A percentile compares a stretch with the other conserved stretches of the same genome.
Conservation (phyloP, 1,140 invertebrate genomes). For the Hydropsyche tenuis region DNA sequence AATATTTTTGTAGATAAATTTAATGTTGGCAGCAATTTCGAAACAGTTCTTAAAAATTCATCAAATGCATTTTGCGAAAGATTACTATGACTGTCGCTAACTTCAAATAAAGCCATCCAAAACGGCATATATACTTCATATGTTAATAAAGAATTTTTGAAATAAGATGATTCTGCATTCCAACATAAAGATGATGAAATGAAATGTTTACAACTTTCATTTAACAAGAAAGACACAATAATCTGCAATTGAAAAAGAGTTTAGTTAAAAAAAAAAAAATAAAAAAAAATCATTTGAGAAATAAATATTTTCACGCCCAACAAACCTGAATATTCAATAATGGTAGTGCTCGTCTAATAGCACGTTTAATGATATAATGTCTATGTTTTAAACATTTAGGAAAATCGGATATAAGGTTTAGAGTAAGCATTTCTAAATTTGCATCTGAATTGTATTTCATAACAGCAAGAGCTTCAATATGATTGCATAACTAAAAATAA, state of each 20-base stretch:
- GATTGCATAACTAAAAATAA: constrained; percentile 41
- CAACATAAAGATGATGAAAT: constrained; percentile 37
- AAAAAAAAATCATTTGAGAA: background rate
- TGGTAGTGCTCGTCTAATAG: constrained; percentile 37
- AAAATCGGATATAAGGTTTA: constrained; percentile 41
- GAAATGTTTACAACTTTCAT: constrained; percentile 43
- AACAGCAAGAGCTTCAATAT: constrained; percentile 44
- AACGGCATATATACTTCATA: constrained; percentile 44
- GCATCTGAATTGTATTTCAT: constrained; percentile 25
- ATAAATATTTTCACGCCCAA: background rate
- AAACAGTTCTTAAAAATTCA: constrained; percentile 30
- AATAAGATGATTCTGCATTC: background rate
- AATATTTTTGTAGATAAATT: constrained; percentile 26
- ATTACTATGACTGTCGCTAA: background rate
- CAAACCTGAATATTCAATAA: constrained; percentile 42
- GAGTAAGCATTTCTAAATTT: constrained; percentile 30
- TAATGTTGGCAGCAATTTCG: constrained; percentile 40
- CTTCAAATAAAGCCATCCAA: constrained; percentile 39
- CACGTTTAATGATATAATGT: constrained; percentile 40
- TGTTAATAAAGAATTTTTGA: background rate
- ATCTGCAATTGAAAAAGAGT: constrained; percentile 34
- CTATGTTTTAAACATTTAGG: constrained; percentile 35
- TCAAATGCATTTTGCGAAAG: constrained; percentile 16
- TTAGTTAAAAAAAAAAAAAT: background rate
- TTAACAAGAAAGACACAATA: constrained; percentile 34